Conservation (phyloP, 1,140 invertebrate genomes). For the Diuraphis noxia region DNA sequence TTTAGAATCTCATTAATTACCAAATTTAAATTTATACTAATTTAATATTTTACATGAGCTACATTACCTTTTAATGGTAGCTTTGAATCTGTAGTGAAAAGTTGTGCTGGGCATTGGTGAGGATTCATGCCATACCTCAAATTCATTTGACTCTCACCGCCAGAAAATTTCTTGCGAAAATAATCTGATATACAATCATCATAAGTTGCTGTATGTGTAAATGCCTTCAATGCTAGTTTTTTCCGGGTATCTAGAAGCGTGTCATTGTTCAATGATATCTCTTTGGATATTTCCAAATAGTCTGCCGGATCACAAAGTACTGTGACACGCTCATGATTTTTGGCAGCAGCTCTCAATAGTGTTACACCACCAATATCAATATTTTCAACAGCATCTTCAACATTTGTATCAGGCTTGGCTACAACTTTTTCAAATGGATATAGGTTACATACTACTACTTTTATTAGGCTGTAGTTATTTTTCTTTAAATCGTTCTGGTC, state of each 20-base stretch:
- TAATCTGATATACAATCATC: slow-evolving; percentile 94
- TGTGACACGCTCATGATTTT: slow-evolving; percentile 95
- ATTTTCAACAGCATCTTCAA: slow-evolving; percentile 93
- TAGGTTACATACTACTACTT: slow-evolving; percentile 91
- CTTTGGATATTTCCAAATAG: slow-evolving; percentile 76
- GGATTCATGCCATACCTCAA: slow-evolving; percentile 98
- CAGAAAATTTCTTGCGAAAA: slow-evolving; percentile 87
- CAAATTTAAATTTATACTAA: background rate
- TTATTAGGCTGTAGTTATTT: slow-evolving; percentile 75
- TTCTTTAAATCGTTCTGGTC: slow-evolving; percentile 81
- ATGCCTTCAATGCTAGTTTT: slow-evolving; percentile 84
- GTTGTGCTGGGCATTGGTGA: slow-evolving; percentile 94
- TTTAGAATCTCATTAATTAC: background rate
- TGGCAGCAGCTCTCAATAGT: slow-evolving; percentile 90
- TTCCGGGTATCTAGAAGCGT: slow-evolving; percentile 64
- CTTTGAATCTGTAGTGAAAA: slow-evolving; percentile 79
- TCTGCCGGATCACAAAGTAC: slow-evolving; percentile 92
- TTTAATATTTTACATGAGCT: background rate
- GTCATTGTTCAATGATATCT: slow-evolving; percentile 63
- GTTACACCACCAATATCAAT: slow-evolving; percentile 96
- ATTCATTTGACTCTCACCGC: slow-evolving; percentile 76
- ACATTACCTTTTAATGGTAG: slow-evolving; percentile 77
- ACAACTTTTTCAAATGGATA: slow-evolving; percentile 95
- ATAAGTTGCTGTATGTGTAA: slow-evolving; percentile 93
- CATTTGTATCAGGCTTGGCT: slow-evolving; percentile 76